Conservation (phyloP, 2,888 invertebrate genomes). For the Erannis defoliaria region DNA sequence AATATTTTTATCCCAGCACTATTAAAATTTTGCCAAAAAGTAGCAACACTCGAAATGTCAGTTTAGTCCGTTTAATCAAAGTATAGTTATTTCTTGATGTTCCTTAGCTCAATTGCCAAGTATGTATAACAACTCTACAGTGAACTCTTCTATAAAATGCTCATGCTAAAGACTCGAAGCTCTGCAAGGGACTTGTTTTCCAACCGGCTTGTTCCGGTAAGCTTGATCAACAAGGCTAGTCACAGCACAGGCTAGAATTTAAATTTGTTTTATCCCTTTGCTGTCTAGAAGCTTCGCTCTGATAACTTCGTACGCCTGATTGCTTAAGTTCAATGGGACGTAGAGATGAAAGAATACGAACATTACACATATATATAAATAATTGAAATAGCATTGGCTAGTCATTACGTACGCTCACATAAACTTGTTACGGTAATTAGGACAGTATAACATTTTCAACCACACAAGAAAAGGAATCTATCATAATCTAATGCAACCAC, state of each 20-base stretch:
- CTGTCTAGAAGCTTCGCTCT: constrained; percentile 28
- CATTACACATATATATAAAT: not conserved
- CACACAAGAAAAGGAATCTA: too few relatives aligned
- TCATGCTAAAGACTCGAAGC: not conserved
- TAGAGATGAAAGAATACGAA: constrained; percentile 26
- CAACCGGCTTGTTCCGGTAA: not conserved
- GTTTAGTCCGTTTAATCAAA: too few relatives aligned
- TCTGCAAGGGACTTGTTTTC: not conserved
- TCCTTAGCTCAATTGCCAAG: too few relatives aligned
- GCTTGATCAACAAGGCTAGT: not conserved
- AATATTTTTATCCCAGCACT: too few relatives aligned
- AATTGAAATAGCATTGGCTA: constrained; percentile 8
- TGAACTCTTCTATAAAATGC: not conserved
- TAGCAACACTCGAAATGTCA: too few relatives aligned
- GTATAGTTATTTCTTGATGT: too few relatives aligned
- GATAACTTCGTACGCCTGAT: constrained; percentile 29
- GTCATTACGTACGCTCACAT: too few relatives aligned
- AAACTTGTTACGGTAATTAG: not conserved
- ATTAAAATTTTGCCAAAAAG: too few relatives aligned
- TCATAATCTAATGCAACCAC: too few relatives aligned
- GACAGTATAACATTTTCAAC: not conserved
- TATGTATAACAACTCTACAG: too few relatives aligned
- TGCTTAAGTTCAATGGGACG: constrained; percentile 32
- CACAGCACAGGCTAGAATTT: not conserved
- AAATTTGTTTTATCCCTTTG: constrained; percentile 8